Evolutionary conservation across 64 coral and sea anemone species (phyloP).

Genomic region (Astreopora myriophthalma): DNA sequence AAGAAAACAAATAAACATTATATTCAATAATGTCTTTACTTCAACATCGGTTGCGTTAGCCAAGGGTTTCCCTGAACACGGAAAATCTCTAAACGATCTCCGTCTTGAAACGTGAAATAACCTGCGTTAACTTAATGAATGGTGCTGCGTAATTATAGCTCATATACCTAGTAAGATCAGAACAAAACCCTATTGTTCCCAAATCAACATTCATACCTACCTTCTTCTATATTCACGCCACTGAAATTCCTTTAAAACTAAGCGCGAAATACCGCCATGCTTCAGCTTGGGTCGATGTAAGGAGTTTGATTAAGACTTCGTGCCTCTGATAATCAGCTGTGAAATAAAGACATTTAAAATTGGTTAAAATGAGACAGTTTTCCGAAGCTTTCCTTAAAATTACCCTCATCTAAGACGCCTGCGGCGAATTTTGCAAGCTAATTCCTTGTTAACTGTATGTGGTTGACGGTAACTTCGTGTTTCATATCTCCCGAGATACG

Average conservation of each 20-base stretch:
- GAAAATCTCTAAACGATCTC: neutral
- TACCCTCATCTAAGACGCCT: neutral
- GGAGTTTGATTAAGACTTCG: constrained; percentile 76
- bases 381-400: neutral
- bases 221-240: constrained; percentile 55
- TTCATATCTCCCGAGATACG: neutral
- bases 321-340: constrained; percentile 70
- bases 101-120: neutral
- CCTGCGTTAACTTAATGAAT: neutral
- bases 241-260: constrained; percentile 75
- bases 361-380: neutral
- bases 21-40: constrained; percentile 5
- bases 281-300: constrained; percentile 49
- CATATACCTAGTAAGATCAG: constrained; percentile 24
- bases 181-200: constrained; percentile 61
- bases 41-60: neutral
- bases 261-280: constrained; percentile 57
- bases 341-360: constrained; percentile 15
- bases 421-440: neutral
- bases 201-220: constrained; percentile 43
- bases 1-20: constrained; percentile 10
- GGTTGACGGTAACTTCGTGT: neutral
- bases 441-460: constrained; percentile 1
- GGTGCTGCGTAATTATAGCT: neutral
- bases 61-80: neutral